Conservation (phyloP, 2,797 vertebrate species). For the Cyprinodon diabolis region DNA sequence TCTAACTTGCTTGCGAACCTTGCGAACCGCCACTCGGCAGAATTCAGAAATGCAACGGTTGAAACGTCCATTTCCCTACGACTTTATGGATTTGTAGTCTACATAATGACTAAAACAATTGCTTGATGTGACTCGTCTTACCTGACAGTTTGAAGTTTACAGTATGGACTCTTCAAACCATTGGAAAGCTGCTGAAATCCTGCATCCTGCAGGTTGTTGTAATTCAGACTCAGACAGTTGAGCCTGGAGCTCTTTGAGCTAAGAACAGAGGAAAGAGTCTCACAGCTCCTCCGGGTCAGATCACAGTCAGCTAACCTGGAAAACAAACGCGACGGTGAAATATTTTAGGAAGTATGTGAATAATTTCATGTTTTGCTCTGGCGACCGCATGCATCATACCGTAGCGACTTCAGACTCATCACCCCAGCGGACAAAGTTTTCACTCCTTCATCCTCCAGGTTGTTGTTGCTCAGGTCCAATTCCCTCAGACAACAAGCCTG, state of each 20-base stretch:
- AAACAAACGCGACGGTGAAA: neutral
- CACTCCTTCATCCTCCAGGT: constrained; percentile 26
- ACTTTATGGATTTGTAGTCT: too few relatives aligned
- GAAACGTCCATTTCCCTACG: too few relatives aligned
- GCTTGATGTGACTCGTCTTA: neutral
- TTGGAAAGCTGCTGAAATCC: constrained; percentile 25
- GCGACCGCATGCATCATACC: neutral
- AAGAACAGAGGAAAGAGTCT: constrained; percentile 26
- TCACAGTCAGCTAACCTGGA: constrained; percentile 22
- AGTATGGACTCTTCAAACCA: constrained; percentile 16
- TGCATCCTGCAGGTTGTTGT: constrained; percentile 34
- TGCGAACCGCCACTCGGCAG: too few relatives aligned
- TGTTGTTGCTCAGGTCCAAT: constrained; percentile 38
- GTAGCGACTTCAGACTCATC: constrained; percentile 7
- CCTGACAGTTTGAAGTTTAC: constrained; percentile 21
- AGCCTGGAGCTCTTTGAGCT: constrained; percentile 11
- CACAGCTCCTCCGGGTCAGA: constrained; percentile 19
- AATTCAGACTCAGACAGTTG: constrained; percentile 27
- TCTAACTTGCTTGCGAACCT: too few relatives aligned
- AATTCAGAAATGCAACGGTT: too few relatives aligned
- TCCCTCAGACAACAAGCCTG: constrained; percentile 12
- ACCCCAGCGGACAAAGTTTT: constrained; percentile 9
- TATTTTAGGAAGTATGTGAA: neutral
- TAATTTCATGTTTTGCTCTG: neutral
- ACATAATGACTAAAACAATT: neutral